phyloP scores from a whole-genome alignment of 2,797 vertebrate species.

The Lerista edwardsae region DNA sequence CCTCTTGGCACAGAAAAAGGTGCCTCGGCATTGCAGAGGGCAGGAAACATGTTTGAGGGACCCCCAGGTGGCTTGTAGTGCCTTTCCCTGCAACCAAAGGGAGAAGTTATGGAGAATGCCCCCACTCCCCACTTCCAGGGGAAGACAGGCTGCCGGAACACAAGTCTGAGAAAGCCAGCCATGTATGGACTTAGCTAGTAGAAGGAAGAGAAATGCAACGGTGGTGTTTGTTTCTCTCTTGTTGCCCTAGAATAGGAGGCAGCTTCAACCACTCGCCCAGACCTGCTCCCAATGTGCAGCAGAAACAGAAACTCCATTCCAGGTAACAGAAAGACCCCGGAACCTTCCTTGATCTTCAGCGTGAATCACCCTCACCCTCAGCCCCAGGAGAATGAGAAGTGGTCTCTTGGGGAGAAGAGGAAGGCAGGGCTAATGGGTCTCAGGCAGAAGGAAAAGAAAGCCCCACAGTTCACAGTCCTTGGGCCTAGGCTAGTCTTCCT shows the following conservation, averaged over 20 bases:
- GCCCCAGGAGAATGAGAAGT: neutral
- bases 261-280: too few relatives aligned
- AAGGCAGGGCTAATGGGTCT: neutral
- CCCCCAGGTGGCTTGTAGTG: too few relatives aligned
- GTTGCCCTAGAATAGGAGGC: neutral
- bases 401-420: neutral
- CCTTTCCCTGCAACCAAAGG: too few relatives aligned
- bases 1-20: too few relatives aligned
- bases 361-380: neutral
- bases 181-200: conserved; percentile 69
- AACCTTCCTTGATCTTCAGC: neutral
- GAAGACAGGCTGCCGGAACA: too few relatives aligned
- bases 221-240: conserved; percentile 58
- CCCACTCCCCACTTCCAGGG: too few relatives aligned
- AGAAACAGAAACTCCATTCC: conserved; percentile 51
- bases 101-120: too few relatives aligned
- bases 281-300: conserved; percentile 37
- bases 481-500: neutral
- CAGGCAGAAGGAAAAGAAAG: neutral
- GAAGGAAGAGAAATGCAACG: conserved; percentile 86
- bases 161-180: neutral
- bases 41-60: too few relatives aligned
- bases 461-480: neutral
- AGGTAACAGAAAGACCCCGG: conserved; percentile 48
- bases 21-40: too few relatives aligned